Evolutionary conservation across 2,797 vertebrate species (phyloP), one percentile per base, ranked within the genome.

Genomic region (Melanotaenia trifasciata): DNA sequence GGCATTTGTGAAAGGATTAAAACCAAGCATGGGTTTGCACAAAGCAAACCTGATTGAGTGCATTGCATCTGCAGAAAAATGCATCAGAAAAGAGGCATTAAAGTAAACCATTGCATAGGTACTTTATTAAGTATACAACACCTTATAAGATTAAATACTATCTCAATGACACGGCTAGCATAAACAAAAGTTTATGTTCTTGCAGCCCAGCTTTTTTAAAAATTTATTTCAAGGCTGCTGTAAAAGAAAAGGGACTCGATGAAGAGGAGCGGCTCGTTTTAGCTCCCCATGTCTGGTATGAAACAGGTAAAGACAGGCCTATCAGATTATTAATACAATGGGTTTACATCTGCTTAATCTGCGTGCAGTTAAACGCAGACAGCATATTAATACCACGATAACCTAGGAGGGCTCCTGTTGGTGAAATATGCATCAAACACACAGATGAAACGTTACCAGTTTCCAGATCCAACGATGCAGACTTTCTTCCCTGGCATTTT

Each of bases 381-480:
- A 38, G 5, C 26, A 5, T 24, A 3, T 26, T 1, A 2, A 24
- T 26, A 8, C 14, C 8, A 20, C 36, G 40, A 67, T 2, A 1
- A 30, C 2, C n/a, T 53, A 24, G 26, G 11, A 53, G 1, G 50
- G 28, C 5, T 13, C 13, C 6, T 33, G 24, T 18, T 6, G 4
- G 14, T n/a, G 0, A 14, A 50, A 36, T 11, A 47, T 4, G 32
- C 13, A 5, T 13, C 1, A n/a, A 43, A 2, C 24, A 12, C 7
- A 2, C n/a, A 32, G 1, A 53, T 32, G 70, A 78, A 14, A 85
- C 84, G 58, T 91, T 93, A 92, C 93, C 93, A 94, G 79, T 94
- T 94, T 66, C 93, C 93, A 36, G 93, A 94, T 74, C 92, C 93
- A 20, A 96, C 84, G 89, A 96, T 94, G 93, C 94, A 95, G 57